Evolutionary conservation across 2,113 vertebrate genomes (phyloP), one percentile per base, ranked within the genome.

Genomic region (Condylura cristata): DNA sequence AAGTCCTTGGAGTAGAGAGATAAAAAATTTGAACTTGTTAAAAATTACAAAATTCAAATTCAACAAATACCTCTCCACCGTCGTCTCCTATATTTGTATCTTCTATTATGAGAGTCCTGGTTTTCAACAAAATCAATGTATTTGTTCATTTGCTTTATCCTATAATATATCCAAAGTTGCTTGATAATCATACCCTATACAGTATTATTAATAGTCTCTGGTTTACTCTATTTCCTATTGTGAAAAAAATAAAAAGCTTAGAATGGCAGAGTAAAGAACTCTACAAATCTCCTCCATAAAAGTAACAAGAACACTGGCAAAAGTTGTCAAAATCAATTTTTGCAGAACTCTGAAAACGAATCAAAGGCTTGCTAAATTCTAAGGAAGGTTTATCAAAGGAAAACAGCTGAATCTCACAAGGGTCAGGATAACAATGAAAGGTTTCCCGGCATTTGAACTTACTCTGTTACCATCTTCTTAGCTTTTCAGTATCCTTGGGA

Each of bases 291-390:
- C 28, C 63, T 89, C 24, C 37, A 44, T 34, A 24, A 44, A n/a
- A 83, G 18, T 24, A 70, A 60, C 5, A 46, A 83, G 39, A 83
- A 82, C 30, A 58, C n/a, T 58, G 79, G 53, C 37, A 85, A 72
- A 87, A 94, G 51, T 53, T 32, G 28, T 91, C 51, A 70, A 94
- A 84, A n/a, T 28, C 70, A 68, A 60, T 70, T 68, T 83, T 68
- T 75, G 76, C 51, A 89, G 70, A 89, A 48, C 37, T 84, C 26
- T 79, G 65, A 30, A 84, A 79, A 79, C 70, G 72, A 84, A 72
- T 8, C 8, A 56, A 14, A 78, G 53, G 0, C 37, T 85, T 82
- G 32, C 44, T 83, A 78, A 78, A 92, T 76, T 46, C 26, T 0
- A 0, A 76, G 22, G 60, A 58, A 76, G 37, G 30, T 76, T 61